Percentiles rank a stretch among this genome's conserved stretches.
phyloP scores from a whole-genome alignment of 2,888 invertebrate species.

The Amphiduros pacificus region DNA sequence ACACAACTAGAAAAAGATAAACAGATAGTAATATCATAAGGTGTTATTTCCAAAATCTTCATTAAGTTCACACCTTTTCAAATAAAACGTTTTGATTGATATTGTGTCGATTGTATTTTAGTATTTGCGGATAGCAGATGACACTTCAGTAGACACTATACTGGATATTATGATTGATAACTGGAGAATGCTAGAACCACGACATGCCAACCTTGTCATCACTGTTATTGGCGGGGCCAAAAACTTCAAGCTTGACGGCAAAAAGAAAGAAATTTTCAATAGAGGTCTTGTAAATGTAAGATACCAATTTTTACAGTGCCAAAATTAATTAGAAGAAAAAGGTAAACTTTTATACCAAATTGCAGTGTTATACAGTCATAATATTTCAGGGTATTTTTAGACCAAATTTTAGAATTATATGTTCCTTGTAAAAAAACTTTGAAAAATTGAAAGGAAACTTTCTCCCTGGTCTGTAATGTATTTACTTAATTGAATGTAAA shows the following conservation, averaged over 20 bases:
- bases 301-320: background rate
- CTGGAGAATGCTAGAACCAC: constrained; percentile 57
- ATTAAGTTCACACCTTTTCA: background rate
- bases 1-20: background rate
- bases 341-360: too few species aligned
- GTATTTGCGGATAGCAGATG: constrained; percentile 55
- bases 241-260: constrained; percentile 59
- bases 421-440: too few species aligned
- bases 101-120: constrained; percentile 29
- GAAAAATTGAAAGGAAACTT: too few species aligned
- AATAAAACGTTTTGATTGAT: background rate
- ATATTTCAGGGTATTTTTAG: too few species aligned
- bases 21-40: background rate
- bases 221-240: constrained; percentile 61
- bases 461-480: too few species aligned
- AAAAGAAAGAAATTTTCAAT: constrained; percentile 57
- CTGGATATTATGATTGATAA: constrained; percentile 51
- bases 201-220: constrained; percentile 56
- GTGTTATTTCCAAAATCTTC: background rate
- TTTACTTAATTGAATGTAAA: too few species aligned
- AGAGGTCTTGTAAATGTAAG: constrained; percentile 56
- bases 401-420: too few species aligned
- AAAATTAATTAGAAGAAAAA: too few species aligned
- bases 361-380: too few species aligned
- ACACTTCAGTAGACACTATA: constrained; percentile 46